A percentile compares a stretch with the other conserved stretches of the same genome.
Conservation (phyloP, 2,797 vertebrate genomes). For the Kryptolebias ocellatus region DNA sequence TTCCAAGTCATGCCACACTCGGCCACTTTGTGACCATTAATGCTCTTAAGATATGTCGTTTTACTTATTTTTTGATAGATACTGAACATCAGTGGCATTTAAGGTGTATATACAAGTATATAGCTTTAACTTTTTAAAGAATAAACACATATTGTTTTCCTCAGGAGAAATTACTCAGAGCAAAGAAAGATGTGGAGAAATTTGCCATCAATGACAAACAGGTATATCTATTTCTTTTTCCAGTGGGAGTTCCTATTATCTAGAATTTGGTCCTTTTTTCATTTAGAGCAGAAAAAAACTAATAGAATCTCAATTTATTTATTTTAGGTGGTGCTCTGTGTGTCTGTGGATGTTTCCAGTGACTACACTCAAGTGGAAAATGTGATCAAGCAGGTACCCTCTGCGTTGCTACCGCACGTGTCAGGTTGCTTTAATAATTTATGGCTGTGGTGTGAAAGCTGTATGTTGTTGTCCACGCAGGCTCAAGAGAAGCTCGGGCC, state of each 20-base stretch:
- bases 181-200: constrained; percentile 96
- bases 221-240: constrained; percentile 75
- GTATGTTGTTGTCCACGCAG: constrained; percentile 68
- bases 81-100: background rate
- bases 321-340: constrained; percentile 93
- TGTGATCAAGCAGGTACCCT: constrained; percentile 93
- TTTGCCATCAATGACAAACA: constrained; percentile 96
- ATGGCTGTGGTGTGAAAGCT: constrained; percentile 3
- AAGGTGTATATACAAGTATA: background rate
- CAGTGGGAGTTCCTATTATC: background rate
- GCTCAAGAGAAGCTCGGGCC: constrained; percentile 98
- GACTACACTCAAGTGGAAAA: constrained; percentile 94
- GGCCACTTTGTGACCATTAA: background rate
- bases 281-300: background rate
- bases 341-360: constrained; percentile 95
- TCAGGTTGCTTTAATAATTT: constrained; percentile 34
- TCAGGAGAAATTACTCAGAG: constrained; percentile 91
- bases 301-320: constrained; percentile 12
- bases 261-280: background rate
- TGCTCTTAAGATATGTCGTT: background rate
- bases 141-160: constrained; percentile 12
- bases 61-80: background rate
- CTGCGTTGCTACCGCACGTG: constrained; percentile 9
- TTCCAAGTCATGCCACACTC: constrained; percentile 9
- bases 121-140: background rate